Evolutionary conservation across 2,797 vertebrate genomes (phyloP).

Genomic region (Galaxias olidus): DNA sequence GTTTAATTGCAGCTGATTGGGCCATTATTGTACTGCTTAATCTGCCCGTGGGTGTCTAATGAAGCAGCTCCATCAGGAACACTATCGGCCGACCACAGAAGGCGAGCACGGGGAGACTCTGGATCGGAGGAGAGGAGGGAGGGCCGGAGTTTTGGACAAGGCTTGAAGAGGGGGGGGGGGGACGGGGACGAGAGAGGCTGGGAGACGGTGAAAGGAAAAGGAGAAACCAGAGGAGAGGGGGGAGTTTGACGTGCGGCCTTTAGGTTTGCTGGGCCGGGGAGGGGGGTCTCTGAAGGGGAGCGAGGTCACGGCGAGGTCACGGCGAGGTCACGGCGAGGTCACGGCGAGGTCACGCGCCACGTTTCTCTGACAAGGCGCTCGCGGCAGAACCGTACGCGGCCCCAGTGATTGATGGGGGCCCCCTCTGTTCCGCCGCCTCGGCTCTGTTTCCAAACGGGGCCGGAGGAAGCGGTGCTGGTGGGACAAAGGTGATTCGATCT

Average conservation of each 20-base stretch:
- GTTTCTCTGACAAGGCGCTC: constrained; percentile 49
- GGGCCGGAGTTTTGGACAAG: constrained; percentile 3
- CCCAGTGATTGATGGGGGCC: constrained; percentile 66
- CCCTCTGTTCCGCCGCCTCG: constrained; percentile 49
- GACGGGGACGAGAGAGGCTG: background rate
- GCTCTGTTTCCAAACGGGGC: constrained; percentile 59
- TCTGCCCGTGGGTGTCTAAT: constrained; percentile 74
- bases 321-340: constrained; percentile 14
- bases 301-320: background rate
- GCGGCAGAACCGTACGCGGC: constrained; percentile 36
- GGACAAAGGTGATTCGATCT: constrained; percentile 62
- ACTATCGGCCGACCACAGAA: constrained; percentile 65
- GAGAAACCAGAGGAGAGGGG: no score
- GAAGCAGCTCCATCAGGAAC: constrained; percentile 65
- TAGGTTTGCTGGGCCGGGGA: no score
- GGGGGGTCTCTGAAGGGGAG: background rate
- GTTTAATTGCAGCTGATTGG: constrained; percentile 74
- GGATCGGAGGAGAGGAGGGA: constrained; percentile 27
- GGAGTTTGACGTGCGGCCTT: no score
- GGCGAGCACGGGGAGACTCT: constrained; percentile 50
- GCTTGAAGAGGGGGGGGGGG: background rate
- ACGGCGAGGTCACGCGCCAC: background rate
- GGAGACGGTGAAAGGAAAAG: no score
- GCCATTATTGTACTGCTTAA: constrained; percentile 68
- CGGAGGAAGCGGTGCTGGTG: constrained; percentile 43